Base-by-base conservation (phyloP, 2,888 invertebrate genomes). In the Cotesia congregata region DNA sequence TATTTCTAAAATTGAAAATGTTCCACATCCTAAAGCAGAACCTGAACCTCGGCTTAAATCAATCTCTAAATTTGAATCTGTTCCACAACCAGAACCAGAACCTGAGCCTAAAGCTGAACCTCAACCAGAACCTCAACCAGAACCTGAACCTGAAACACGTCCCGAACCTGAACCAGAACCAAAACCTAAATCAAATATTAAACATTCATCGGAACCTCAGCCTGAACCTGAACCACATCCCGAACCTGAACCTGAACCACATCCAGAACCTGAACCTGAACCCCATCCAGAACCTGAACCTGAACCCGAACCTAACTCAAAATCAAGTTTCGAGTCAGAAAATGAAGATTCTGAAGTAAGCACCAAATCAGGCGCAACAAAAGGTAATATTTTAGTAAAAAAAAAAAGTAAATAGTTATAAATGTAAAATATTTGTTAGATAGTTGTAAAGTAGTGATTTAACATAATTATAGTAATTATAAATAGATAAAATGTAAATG, bases 21-120 rank as follows among this genome's bases (percentile, higher is more conserved):
- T 17, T 83, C 90, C 1, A 83, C 86, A 80, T 88, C 90, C 17
- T 1, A 90, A 92, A 81, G 86, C 90, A 2, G 88, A 91, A 81
- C 85, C 90, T 20, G 85, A 83, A 74, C 81, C 86, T 12, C 82
- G 81, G 6, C 79, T 86, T 1, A 84, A 85, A 72, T 82, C 87
- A 0, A 78, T 82, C 68, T 79, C 88, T 5, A 83, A 86, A 76
- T 84, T 88, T 4, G 83, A 84, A 77, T 81, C 88, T 59, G 89
- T 88, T 75, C 87, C 90, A 0, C 86, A 87, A 75, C 87, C 90
- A 1, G 90, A 90, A 82, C 85, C 90, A 0, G 85, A 89, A 87
- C 88, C 93, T 50, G 88, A 88, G 67, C 87, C 91, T 1, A 9
- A 20, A 9, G 65, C 80, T n/a, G 81, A 83, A 78, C 80, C 83